Evolutionary conservation across 2,888 invertebrate species (phyloP).

Genomic region (Ischnus inquisitorius): DNA sequence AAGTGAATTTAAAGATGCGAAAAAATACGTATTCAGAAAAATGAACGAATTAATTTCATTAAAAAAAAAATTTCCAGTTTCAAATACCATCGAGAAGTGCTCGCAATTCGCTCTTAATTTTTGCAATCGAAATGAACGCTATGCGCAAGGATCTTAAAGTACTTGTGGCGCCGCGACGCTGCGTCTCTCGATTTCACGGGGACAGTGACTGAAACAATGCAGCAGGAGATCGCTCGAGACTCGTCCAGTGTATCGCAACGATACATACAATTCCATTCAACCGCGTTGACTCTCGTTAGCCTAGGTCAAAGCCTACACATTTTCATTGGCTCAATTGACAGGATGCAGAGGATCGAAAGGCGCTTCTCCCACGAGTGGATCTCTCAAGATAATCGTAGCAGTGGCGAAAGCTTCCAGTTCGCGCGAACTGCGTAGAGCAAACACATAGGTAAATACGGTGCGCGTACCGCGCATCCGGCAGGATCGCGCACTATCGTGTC

Average conservation of each 20-base stretch:
- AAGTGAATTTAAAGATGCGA: no score
- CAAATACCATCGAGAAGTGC: no score
- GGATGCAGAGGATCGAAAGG: slow-evolving; percentile 45
- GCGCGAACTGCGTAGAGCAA: not conserved
- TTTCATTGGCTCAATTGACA: slow-evolving; percentile 10
- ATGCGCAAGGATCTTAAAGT: no score
- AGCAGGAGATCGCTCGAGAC: no score
- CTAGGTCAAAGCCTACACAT: slow-evolving; percentile 35
- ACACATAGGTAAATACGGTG: not conserved
- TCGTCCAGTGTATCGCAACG: not conserved
- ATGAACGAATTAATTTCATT: no score
- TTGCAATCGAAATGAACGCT: no score
- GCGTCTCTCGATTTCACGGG: no score
- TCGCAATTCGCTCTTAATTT: no score
- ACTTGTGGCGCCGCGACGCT: no score
- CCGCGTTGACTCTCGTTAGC: slow-evolving; percentile 46
- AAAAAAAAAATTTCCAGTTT: no score
- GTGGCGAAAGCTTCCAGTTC: slow-evolving; percentile 34
- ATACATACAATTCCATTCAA: not conserved
- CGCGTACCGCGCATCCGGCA: slow-evolving; percentile 10
- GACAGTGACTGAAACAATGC: no score
- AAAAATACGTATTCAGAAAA: no score
- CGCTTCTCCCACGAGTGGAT: slow-evolving; percentile 5
- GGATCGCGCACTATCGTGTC: not conserved
- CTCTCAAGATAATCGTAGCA: slow-evolving; percentile 20